Percentiles rank a stretch among this genome's conserved stretches.
These are phyloP conservation scores for Amblyornis subalaris DNA, from an alignment of 2,113 vertebrate genomes.

Conservation along the genomic window DNA sequence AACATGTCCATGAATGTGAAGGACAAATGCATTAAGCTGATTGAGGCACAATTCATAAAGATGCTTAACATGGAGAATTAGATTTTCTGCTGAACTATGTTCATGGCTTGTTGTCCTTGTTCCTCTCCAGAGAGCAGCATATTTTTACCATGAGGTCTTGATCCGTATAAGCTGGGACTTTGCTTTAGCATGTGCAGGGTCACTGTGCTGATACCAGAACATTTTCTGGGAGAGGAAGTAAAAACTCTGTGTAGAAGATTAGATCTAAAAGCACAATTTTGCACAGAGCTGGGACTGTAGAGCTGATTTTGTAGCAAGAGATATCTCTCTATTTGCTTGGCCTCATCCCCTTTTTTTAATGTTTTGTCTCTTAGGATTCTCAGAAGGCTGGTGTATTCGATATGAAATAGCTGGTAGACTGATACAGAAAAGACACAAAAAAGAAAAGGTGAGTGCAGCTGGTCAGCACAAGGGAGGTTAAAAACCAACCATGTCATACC, in stretches of 20 bases:
- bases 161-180: neutral
- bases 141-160: neutral
- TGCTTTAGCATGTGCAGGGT: neutral
- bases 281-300: neutral
- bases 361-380: neutral
- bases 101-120: neutral
- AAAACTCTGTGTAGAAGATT: neutral
- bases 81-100: slow-evolving; percentile 3
- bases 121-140: neutral
- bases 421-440: neutral
- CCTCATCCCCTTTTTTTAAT: neutral
- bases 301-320: neutral
- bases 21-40: neutral
- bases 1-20: neutral
- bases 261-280: neutral
- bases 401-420: neutral
- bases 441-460: neutral
- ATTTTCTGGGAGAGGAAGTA: neutral
- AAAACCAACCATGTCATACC: rapidly evolving
- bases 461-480: neutral
- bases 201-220: neutral
- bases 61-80: neutral
- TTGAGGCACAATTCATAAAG: neutral
- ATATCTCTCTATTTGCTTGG: neutral
- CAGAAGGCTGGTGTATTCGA: neutral